Evolutionary conservation across 1,140 invertebrate genomes (phyloP), one percentile per base, ranked within the genome.

Genomic region (Geopemphigus sp.): DNA sequence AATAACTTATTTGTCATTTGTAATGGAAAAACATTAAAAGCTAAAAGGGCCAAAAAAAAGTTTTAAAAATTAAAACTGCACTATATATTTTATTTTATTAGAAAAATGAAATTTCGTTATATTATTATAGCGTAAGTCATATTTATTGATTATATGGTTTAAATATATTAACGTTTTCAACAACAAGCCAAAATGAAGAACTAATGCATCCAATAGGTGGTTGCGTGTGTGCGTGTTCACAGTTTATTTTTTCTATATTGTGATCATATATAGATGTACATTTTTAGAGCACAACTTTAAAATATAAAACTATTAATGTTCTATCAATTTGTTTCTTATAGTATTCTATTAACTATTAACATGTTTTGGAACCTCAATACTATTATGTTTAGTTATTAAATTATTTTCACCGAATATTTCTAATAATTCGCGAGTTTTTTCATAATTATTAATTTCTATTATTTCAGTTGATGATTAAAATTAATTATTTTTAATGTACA

Each of bases 21-120:
- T 29, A 50, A 26, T 63, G 74, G 57, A 78, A 78, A 78, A 78
- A 59, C 57, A 47, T 59, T 47, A 63, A 19, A 78, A 78, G 56
- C 74, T 78, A 78, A 63, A 78, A 78, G 61, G 74, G 74, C 74
- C 74, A 78, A 76, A 47, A 54, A 74, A 74, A 73, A 29, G 29
- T 32, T 19, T 63, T 29, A 39, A 66, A 15, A 68, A 50, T 50
- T 4, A 12, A 53, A 72, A 72, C 53, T 72, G 47, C 68, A 72
- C 68, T 66, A 66, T 47, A n/a, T n/a, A 66, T 12, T 54, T 72
- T 72, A 72, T 72, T 72, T 66, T 53, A 70, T 70, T 70, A 70
- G 66, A 72, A 32, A 68, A 54, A 72, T 72, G 10, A 70, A 10
- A 70, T 72, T 72, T 72, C 24, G 0, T 72, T 54, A 47, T 72